A percentile compares a stretch with the other conserved stretches of the same genome.
These are phyloP conservation scores for Sebastes matsubarae DNA, from an alignment of 2,797 vertebrate genomes.

Conservation along the genomic window DNA sequence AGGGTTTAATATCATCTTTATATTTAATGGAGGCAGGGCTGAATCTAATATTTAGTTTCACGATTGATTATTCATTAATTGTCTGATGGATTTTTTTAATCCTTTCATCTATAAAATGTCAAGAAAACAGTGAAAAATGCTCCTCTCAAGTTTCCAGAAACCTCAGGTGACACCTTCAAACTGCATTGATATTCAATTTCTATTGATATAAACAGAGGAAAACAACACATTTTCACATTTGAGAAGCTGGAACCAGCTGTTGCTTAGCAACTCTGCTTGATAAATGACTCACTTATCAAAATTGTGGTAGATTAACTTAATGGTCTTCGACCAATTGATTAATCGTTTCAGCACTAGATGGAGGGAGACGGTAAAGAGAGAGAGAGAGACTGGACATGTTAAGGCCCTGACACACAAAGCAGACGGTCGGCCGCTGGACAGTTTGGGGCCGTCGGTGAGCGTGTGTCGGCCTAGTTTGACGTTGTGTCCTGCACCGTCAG, in stretches of 20 bases:
- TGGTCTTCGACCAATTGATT: neutral
- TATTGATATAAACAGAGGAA: neutral
- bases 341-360: neutral
- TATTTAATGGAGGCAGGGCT: neutral
- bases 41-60: neutral
- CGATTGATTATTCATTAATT: neutral
- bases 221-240: neutral
- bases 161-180: neutral
- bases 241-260: neutral
- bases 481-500: too few species aligned
- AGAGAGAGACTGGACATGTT: neutral
- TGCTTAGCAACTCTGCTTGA: neutral
- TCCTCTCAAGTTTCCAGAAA: neutral
- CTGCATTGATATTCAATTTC: neutral
- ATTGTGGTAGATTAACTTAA: neutral
- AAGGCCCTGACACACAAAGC: too few species aligned
- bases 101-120: neutral
- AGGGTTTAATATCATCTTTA: neutral
- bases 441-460: too few species aligned
- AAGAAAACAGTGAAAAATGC: neutral
- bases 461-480: too few species aligned
- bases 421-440: too few species aligned
- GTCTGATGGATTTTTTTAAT: neutral
- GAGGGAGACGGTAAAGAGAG: neutral
- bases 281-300: neutral